phyloP scores from a whole-genome alignment of 2,888 invertebrate species.

The Aradus depressus region DNA sequence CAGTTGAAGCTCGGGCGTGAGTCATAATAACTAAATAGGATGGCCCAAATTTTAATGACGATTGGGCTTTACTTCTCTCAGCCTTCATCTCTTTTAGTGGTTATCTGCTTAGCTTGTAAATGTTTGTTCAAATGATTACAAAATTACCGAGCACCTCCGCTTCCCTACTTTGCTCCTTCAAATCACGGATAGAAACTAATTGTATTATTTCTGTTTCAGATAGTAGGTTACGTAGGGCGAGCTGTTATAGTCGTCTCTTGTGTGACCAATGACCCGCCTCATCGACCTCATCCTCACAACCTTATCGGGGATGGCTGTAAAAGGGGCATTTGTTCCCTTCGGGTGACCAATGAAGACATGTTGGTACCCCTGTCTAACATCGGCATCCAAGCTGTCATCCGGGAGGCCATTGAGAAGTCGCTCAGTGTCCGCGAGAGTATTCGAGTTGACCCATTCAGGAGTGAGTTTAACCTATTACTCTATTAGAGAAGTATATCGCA shows the following conservation, averaged over 20 bases:
- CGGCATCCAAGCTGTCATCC: constrained; percentile 93
- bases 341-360: constrained; percentile 58
- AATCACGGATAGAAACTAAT: neutral
- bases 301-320: constrained; percentile 88
- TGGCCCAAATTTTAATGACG: too few relatives aligned
- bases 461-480: too few relatives aligned
- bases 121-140: too few relatives aligned
- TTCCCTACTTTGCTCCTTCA: too few relatives aligned
- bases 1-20: too few relatives aligned
- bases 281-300: constrained; percentile 83
- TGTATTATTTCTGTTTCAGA: constrained; percentile 36
- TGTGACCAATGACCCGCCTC: constrained; percentile 81
- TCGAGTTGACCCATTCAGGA: constrained; percentile 83
- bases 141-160: too few relatives aligned
- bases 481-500: too few relatives aligned
- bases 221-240: constrained; percentile 65
- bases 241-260: constrained; percentile 88
- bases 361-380: constrained; percentile 77
- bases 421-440: constrained; percentile 67
- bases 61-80: too few relatives aligned
- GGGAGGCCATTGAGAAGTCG: constrained; percentile 78
- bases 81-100: too few relatives aligned
- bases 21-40: too few relatives aligned
- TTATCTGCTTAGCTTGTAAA: too few relatives aligned
- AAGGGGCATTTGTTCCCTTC: constrained; percentile 69